Conservation (phyloP, 2,888 invertebrate genomes). For the Ectemnius continuus region DNA sequence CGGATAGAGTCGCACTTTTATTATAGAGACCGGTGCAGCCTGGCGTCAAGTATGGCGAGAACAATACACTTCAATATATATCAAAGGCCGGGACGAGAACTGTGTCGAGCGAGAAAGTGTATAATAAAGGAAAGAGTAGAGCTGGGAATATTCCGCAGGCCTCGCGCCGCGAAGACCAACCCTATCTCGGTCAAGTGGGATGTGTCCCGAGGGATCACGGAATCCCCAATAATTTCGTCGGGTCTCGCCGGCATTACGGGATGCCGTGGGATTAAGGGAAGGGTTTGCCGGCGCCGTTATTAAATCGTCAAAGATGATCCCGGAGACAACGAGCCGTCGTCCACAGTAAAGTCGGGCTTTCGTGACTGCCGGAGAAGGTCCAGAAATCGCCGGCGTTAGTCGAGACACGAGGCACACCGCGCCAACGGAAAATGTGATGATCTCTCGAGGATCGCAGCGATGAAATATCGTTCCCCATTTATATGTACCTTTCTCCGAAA, state of each 20-base stretch:
- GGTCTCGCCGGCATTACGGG: constrained; percentile 17
- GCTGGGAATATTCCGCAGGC: background rate
- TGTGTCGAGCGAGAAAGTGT: too few species aligned
- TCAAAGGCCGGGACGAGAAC: too few species aligned
- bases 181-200: constrained; percentile 4
- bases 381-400: background rate
- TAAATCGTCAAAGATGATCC: constrained; percentile 58
- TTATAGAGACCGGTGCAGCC: too few species aligned
- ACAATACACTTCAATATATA: too few species aligned
- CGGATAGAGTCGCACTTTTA: too few species aligned
- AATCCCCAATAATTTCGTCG: constrained; percentile 47
- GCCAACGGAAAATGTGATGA: too few species aligned
- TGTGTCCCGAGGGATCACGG: constrained; percentile 24
- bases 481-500: too few species aligned
- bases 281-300: constrained; percentile 44
- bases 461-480: too few species aligned
- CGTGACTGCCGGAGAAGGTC: constrained; percentile 12
- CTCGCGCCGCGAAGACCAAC: constrained; percentile 3
- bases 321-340: constrained; percentile 36
- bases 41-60: too few species aligned
- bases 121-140: too few species aligned
- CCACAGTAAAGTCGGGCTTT: constrained; percentile 7
- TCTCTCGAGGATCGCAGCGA: too few species aligned
- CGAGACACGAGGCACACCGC: background rate
- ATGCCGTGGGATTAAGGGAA: constrained; percentile 31